Percentiles rank a stretch among this genome's conserved stretches.
phyloP scores from a whole-genome alignment of 64 coral and sea anemone species.

The Platygyra sinensis region DNA sequence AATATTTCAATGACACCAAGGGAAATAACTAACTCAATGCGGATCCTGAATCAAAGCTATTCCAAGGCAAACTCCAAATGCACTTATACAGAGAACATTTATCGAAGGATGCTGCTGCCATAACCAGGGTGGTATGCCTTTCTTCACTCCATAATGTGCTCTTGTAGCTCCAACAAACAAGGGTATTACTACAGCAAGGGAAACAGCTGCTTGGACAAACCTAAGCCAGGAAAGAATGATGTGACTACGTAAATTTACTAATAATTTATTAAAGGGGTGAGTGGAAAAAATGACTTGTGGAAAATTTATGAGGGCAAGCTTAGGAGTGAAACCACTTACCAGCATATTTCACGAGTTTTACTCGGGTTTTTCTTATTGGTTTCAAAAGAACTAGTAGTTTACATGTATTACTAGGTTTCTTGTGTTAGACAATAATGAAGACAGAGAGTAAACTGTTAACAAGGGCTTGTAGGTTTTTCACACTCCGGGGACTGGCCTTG shows the following conservation, averaged over 20 bases:
- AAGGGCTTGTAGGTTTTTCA: too few relatives aligned
- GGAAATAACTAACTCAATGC: not conserved
- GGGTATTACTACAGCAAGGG: constrained; percentile 93
- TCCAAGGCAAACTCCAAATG: constrained; percentile 92
- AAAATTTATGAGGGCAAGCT: too few relatives aligned
- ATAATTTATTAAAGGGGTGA: too few relatives aligned
- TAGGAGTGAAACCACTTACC: too few relatives aligned
- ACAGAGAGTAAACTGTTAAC: too few relatives aligned
- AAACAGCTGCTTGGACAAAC: constrained; percentile 97
- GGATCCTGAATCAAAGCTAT: constrained; percentile 54
- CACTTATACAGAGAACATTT: constrained; percentile 97
- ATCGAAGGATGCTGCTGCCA: constrained; percentile 98
- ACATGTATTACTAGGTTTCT: too few relatives aligned
- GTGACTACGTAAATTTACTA: not conserved
- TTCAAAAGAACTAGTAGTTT: too few relatives aligned
- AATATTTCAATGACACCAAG: not conserved
- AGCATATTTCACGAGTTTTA: too few relatives aligned
- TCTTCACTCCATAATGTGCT: constrained; percentile 81
- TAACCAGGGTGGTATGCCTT: constrained; percentile 95
- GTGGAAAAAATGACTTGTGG: too few relatives aligned
- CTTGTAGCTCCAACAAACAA: constrained; percentile 91
- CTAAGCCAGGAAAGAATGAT: constrained; percentile 20
- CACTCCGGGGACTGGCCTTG: too few relatives aligned
- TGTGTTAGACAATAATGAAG: too few relatives aligned
- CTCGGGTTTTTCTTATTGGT: too few relatives aligned